Evolutionary conservation across 2,797 vertebrate species (phyloP).

Genomic region (Enteromius treurensis): DNA sequence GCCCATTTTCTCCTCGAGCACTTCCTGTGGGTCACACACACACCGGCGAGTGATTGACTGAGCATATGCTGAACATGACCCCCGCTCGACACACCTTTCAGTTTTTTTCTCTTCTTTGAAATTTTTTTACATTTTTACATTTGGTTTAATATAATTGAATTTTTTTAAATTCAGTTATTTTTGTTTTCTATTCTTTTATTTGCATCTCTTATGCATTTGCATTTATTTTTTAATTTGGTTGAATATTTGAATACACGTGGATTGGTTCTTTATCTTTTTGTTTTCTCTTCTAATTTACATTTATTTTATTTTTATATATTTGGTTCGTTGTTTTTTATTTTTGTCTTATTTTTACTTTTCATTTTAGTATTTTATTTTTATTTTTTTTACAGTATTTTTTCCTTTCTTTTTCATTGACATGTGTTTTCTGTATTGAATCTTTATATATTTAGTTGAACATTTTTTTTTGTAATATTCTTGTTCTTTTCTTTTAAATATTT

Average conservation of each 20-base stretch:
- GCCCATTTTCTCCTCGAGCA: constrained; percentile 45
- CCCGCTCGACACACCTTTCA: not conserved
- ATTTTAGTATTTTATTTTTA: too few species aligned
- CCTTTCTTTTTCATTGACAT: too few species aligned
- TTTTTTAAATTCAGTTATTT: not conserved
- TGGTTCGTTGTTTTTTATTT: not conserved
- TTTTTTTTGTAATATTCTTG: too few species aligned
- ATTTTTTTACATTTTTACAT: not conserved
- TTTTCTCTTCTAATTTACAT: not conserved
- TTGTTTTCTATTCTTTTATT: not conserved
- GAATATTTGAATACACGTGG: not conserved
- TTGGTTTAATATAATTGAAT: not conserved
- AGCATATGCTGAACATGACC: not conserved
- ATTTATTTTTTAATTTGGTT: not conserved
- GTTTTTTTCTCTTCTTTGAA: not conserved
- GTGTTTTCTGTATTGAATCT: too few species aligned
- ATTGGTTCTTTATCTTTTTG: too few species aligned
- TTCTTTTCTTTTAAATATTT: not conserved
- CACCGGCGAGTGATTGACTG: not conserved
- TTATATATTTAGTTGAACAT: too few species aligned
- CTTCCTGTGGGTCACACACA: constrained; percentile 53
- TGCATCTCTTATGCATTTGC: not conserved
- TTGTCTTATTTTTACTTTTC: not conserved
- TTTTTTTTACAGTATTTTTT: too few species aligned
- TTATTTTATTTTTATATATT: not conserved